A percentile compares a stretch with the other conserved stretches of the same genome.
Evolutionary conservation across 2,113 vertebrate species (phyloP).

Genomic region (Oncorhynchus mykiss): DNA sequence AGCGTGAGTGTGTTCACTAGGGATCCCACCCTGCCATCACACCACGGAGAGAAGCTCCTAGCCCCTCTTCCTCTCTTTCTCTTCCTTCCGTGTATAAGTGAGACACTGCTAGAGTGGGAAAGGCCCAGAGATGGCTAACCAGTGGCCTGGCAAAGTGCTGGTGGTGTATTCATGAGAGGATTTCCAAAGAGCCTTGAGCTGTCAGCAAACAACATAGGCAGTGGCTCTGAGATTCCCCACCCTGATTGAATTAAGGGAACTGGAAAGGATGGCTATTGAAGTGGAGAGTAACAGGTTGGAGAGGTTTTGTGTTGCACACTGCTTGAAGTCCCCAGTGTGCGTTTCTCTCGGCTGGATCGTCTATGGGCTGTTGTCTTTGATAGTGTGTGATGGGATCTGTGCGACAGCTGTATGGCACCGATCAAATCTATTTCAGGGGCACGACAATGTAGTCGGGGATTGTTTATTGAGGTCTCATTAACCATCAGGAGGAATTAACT

Average conservation of each 20-base stretch:
- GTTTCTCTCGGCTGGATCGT: constrained; percentile 1
- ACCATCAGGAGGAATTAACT: not conserved
- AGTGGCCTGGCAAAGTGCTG: constrained; percentile 19
- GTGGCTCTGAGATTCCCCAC: not conserved
- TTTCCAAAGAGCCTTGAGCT: constrained; percentile 60
- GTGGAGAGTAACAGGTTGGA: constrained; percentile 24
- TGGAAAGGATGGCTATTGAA: constrained; percentile 24
- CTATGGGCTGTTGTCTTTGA: not conserved
- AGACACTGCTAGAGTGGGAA: constrained; percentile 35
- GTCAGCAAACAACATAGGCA: constrained; percentile 31
- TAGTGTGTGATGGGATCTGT: not conserved
- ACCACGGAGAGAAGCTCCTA: not conserved
- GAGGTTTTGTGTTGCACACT: not conserved
- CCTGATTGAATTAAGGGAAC: constrained; percentile 46
- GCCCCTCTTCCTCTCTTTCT: constrained; percentile 3
- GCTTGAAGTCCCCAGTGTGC: not conserved
- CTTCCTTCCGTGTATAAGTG: constrained; percentile 15
- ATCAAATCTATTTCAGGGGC: not conserved
- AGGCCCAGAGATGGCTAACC: constrained; percentile 26
- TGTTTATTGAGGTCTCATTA: not conserved
- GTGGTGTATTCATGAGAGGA: constrained; percentile 44
- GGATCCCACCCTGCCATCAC: constrained; percentile 21
- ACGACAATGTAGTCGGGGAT: not conserved
- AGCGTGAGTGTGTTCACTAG: constrained; percentile 52
- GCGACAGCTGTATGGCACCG: not conserved